These are phyloP conservation scores for Pseudomyrmex flavicornis DNA, from an alignment of 1,140 invertebrate species.

Conservation along the genomic window DNA sequence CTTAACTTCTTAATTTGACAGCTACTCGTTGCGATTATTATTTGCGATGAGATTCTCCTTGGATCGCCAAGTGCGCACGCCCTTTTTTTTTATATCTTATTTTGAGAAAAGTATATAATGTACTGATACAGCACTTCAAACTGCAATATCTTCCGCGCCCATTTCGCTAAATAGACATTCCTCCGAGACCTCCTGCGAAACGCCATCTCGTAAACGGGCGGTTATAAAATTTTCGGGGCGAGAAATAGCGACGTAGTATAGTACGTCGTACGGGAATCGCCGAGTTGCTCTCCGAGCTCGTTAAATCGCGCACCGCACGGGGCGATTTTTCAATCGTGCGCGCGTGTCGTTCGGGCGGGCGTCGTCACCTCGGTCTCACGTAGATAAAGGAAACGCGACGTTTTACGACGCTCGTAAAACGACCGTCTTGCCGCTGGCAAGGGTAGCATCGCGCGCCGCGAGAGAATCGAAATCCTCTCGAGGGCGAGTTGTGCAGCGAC, in stretches of 20 bases:
- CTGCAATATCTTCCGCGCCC: conserved; percentile 32
- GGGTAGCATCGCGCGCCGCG: conserved; percentile 4
- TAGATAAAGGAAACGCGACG: conserved; percentile 75
- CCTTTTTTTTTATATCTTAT: too few species aligned
- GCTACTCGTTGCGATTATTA: not conserved
- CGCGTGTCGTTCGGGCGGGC: conserved; percentile 50
- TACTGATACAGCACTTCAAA: not conserved
- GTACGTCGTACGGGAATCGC: conserved; percentile 44
- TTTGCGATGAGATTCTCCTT: too few species aligned
- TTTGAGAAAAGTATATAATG: not conserved
- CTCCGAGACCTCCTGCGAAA: conserved; percentile 1
- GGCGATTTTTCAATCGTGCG: conserved; percentile 69
- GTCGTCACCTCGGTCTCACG: conserved; percentile 62
- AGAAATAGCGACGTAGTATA: conserved; percentile 38
- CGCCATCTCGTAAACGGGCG: not conserved
- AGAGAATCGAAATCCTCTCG: not conserved
- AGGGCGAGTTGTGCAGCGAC: not conserved
- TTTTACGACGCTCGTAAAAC: conserved; percentile 78
- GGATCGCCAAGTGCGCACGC: too few species aligned
- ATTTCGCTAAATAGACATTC: conserved; percentile 27
- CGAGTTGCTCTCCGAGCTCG: conserved; percentile 40
- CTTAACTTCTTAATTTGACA: not conserved
- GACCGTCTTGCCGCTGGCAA: not conserved
- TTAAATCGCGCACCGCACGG: conserved; percentile 61
- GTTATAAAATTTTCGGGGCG: conserved; percentile 64